Evolutionary conservation across 2,113 vertebrate species (phyloP), one percentile per base, ranked within the genome.

Genomic region (Sinosuthora webbiana): DNA sequence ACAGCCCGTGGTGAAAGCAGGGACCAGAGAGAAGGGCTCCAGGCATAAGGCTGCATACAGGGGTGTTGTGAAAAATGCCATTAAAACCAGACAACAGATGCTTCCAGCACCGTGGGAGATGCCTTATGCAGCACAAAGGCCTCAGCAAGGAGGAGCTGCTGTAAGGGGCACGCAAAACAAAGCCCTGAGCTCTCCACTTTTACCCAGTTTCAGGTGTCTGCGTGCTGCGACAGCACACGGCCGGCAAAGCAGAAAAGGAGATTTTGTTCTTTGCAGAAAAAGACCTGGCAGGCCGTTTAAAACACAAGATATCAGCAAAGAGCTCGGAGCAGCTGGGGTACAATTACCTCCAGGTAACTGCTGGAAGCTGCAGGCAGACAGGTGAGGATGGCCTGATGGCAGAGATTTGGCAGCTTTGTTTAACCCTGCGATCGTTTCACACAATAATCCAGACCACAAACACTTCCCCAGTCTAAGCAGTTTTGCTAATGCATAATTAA

Each of bases 401-500:
- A 92, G 96, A 73, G 52, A 68, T 95, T 87, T 80, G 94, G 59
- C 80, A 87, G 49, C 74, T 65, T 75, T 89, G 73, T 37, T 62
- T 91, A 95, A 83, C 85, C 13, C 69, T 65, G 67, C 8, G 0
- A 33, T 41, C 49, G 6, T 39, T 42, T 62, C 9, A 3, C 31
- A 33, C 68, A 7, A 83, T 70, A 64, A 75, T 83, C 63, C 81
- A 56, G 68, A 59, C 92, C 79, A 50, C 55, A 84, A 88, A 87
- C 37, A 33, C 47, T 91, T 70, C 65, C 73, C 25, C 24, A 89
- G 84, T 31, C 83, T 41, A 62, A 95, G 81, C 33, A 93, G 63
- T 37, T 93, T 95, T 95, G 64, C 75, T 87, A 82, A 96, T 87
- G 47, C 94, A 94, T 81, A 94, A 92, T 82, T 23, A 78, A 96